Percentiles rank a stretch among this genome's conserved stretches.
Conservation (phyloP, 2,797 vertebrate genomes). For the Ctenopoma multispine region DNA sequence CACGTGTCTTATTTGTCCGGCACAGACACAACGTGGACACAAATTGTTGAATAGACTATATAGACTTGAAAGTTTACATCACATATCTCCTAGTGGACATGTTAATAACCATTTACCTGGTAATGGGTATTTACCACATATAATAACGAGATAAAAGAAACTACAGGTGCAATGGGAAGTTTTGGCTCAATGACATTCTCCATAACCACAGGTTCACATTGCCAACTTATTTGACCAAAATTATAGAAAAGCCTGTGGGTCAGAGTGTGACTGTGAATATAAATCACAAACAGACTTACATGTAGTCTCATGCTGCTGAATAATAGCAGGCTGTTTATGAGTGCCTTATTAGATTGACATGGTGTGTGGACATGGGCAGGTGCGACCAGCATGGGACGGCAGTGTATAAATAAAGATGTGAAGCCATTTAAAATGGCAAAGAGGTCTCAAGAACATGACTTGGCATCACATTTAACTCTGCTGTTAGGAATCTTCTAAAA, state of each 20-base stretch:
- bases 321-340: conserved; percentile 61
- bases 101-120: no score
- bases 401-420: conserved; percentile 66
- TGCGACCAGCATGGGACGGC: conserved; percentile 46
- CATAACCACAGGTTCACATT: conserved; percentile 17
- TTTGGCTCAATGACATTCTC: conserved; percentile 5
- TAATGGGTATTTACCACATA: no score
- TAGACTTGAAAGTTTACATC: no score
- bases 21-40: no score
- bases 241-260: conserved; percentile 48
- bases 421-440: conserved; percentile 55
- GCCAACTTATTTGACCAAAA: conserved; percentile 39
- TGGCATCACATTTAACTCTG: conserved; percentile 68
- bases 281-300: conserved; percentile 54
- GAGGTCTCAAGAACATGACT: conserved; percentile 67
- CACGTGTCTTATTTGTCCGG: no score
- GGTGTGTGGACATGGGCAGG: conserved; percentile 58
- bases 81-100: no score
- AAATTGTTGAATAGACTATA: no score
- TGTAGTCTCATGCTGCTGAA: conserved; percentile 60
- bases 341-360: conserved; percentile 61
- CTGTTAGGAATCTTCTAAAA: conserved; percentile 39
- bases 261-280: conserved; percentile 67
- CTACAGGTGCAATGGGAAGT: neutral
- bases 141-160: no score